A percentile compares a stretch with the other conserved stretches of the same genome.
phyloP scores from a whole-genome alignment of 2,888 invertebrate species.

The Rhingia rostrata region DNA sequence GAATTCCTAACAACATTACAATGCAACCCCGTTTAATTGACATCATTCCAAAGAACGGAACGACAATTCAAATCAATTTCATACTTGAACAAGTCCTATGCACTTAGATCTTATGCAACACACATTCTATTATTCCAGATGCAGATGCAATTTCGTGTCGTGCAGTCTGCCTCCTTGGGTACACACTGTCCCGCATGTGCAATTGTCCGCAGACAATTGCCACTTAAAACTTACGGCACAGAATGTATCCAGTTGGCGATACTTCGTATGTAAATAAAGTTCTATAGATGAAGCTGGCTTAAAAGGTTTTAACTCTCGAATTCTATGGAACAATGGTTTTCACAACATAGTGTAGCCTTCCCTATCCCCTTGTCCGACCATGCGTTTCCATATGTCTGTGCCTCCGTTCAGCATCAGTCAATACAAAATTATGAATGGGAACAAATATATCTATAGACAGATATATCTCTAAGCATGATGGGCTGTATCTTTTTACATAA shows the following conservation, averaged over 20 bases:
- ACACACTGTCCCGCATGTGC: slow-evolving; percentile 26
- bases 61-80: slow-evolving; percentile 56
- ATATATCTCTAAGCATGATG: slow-evolving; percentile 25
- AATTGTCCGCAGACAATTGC: slow-evolving; percentile 61
- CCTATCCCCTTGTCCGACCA: background rate
- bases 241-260: slow-evolving; percentile 1
- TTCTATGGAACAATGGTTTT: slow-evolving; percentile 48
- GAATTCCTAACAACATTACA: no score
- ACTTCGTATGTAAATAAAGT: background rate
- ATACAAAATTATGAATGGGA: slow-evolving; percentile 36
- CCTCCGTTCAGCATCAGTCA: slow-evolving; percentile 18
- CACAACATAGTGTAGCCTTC: background rate
- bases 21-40: background rate
- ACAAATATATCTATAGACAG: slow-evolving; percentile 19
- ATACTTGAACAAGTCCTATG: slow-evolving; percentile 50
- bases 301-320: slow-evolving; percentile 35
- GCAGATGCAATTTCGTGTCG: slow-evolving; percentile 9
- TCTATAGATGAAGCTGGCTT: slow-evolving; percentile 22
- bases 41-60: slow-evolving; percentile 20
- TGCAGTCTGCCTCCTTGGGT: slow-evolving; percentile 3
- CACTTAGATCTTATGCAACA: slow-evolving; percentile 56
- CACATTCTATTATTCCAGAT: slow-evolving; percentile 59
- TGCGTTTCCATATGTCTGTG: slow-evolving; percentile 32
- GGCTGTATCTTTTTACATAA: slow-evolving; percentile 8
- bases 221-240: slow-evolving; percentile 20